phyloP scores from a whole-genome alignment of 2,888 invertebrate species.

The Drosophila differens region DNA sequence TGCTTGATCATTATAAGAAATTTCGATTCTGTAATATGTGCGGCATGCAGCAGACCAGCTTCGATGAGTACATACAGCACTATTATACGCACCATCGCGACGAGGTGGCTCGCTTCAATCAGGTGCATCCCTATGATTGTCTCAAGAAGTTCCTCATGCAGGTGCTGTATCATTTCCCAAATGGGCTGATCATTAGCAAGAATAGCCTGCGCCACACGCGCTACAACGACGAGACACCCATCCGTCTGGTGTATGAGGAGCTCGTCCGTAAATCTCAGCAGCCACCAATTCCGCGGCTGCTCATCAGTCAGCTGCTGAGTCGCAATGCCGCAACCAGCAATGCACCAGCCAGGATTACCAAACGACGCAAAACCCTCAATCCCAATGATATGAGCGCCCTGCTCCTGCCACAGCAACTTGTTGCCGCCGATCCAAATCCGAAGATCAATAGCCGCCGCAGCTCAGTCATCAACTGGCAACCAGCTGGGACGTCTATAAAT shows the following conservation, averaged over 20 bases:
- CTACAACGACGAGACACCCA: slow-evolving; percentile 50
- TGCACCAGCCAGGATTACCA: not conserved
- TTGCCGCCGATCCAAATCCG: not conserved
- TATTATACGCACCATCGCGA: slow-evolving; percentile 68
- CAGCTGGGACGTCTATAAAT: not conserved
- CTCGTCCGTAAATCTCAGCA: slow-evolving; percentile 67
- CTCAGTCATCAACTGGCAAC: slow-evolving; percentile 1
- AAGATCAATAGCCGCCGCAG: not conserved
- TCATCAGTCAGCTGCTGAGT: slow-evolving; percentile 43
- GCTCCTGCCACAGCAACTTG: not conserved
- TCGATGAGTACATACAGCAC: slow-evolving; percentile 80
- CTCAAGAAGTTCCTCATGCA: slow-evolving; percentile 68
- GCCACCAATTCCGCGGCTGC: slow-evolving; percentile 76
- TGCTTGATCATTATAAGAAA: slow-evolving; percentile 80
- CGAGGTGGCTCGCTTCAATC: slow-evolving; percentile 57
- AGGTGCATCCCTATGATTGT: slow-evolving; percentile 53
- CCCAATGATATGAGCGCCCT: slow-evolving; percentile 10
- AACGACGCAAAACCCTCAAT: slow-evolving; percentile 46
- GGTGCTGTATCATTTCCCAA: slow-evolving; percentile 78
- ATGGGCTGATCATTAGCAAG: slow-evolving; percentile 79
- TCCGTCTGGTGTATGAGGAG: slow-evolving; percentile 67
- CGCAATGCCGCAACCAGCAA: not conserved
- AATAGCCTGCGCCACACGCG: slow-evolving; percentile 68
- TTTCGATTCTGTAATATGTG: slow-evolving; percentile 76
- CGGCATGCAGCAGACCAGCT: slow-evolving; percentile 30